Percentiles rank a stretch among this genome's conserved stretches.
These are phyloP conservation scores for Rhopilema esculentum DNA, from an alignment of 30 jellyfish, hydroid and myxozoan species.

Conservation along the genomic window DNA sequence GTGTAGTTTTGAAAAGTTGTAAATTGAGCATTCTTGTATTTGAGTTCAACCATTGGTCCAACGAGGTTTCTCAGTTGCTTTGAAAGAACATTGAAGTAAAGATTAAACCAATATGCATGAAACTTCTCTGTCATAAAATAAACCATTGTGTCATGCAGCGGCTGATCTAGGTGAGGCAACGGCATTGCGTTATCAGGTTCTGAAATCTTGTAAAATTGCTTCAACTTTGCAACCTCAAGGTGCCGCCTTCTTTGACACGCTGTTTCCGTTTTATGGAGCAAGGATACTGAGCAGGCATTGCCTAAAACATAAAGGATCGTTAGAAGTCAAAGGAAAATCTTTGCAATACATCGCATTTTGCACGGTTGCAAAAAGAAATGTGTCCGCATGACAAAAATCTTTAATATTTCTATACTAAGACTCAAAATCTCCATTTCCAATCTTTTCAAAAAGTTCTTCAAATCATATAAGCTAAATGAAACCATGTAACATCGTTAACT, in stretches of 20 bases:
- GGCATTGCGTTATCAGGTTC: constrained; percentile 23
- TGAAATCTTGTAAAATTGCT: constrained; percentile 26
- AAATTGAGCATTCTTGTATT: background rate
- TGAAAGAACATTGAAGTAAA: constrained; percentile 58
- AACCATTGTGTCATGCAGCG: background rate
- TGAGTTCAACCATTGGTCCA: background rate
- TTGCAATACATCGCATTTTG: too few relatives aligned
- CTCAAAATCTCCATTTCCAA: too few relatives aligned
- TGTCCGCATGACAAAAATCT: too few relatives aligned
- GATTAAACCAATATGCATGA: constrained; percentile 84
- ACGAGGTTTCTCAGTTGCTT: constrained; percentile 9
- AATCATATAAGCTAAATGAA: too few relatives aligned
- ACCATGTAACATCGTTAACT: too few relatives aligned
- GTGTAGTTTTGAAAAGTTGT: constrained; percentile 54
- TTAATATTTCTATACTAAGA: too few relatives aligned
- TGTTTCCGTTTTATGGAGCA: constrained; percentile 9
- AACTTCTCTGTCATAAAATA: constrained; percentile 65
- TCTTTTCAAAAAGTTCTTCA: too few relatives aligned
- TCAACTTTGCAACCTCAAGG: background rate
- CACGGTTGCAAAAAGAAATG: too few relatives aligned
- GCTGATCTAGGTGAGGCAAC: constrained; percentile 75
- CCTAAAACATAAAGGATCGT: too few relatives aligned
- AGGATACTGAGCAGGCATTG: constrained; percentile 23
- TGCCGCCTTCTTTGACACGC: constrained; percentile 16
- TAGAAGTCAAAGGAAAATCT: too few relatives aligned